Conservation (phyloP, 2,888 invertebrate species). For the Lycocerus yunnanus region DNA sequence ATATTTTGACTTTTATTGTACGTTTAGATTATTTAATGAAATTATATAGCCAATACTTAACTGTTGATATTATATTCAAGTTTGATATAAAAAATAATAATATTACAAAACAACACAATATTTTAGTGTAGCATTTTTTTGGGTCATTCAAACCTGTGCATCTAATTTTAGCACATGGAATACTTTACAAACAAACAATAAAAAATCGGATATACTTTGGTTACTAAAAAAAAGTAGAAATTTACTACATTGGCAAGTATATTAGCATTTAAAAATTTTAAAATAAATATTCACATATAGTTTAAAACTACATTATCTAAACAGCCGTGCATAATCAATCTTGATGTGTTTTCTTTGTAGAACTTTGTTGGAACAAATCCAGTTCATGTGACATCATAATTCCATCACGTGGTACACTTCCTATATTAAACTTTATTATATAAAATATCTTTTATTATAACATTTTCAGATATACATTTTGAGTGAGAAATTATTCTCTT, state of each 20-base stretch:
- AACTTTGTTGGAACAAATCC: slow-evolving; percentile 29
- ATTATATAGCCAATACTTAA: neutral
- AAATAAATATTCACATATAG: slow-evolving; percentile 34
- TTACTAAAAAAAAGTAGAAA: neutral
- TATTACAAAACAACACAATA: neutral
- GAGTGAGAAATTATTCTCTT: slow-evolving; percentile 16
- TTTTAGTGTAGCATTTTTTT: neutral
- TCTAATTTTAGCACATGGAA: neutral
- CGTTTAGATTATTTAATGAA: neutral
- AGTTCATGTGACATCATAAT: slow-evolving; percentile 34
- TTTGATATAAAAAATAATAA: neutral
- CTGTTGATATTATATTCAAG: neutral
- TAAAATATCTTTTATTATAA: slow-evolving; percentile 26
- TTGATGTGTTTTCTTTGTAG: slow-evolving; percentile 36
- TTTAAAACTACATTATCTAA: slow-evolving; percentile 39
- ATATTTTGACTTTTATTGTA: neutral
- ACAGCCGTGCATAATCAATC: slow-evolving; percentile 38
- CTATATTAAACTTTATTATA: slow-evolving; percentile 10
- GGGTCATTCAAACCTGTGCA: neutral
- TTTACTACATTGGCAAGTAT: slow-evolving; percentile 36
- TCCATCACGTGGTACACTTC: slow-evolving; percentile 17
- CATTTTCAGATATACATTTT: slow-evolving; percentile 11
- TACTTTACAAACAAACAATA: neutral
- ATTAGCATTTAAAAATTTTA: slow-evolving; percentile 36
- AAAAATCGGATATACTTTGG: neutral